Conservation (phyloP, 2,888 invertebrate species). For the Drosophila colorata region DNA sequence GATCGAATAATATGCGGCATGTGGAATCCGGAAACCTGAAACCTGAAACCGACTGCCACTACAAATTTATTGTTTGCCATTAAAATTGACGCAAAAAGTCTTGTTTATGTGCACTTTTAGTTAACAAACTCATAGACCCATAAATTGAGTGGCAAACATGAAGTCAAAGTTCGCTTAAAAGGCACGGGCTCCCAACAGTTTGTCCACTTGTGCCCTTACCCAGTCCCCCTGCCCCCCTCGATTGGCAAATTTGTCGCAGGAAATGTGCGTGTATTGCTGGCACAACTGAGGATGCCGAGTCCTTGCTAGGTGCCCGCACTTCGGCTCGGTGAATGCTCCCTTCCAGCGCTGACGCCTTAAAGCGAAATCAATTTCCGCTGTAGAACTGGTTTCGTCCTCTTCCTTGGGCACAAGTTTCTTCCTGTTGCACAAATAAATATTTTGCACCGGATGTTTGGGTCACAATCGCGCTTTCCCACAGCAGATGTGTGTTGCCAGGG, state of each 20-base stretch:
- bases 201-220: constrained; percentile 28
- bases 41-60: constrained; percentile 33
- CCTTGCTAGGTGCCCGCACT: constrained; percentile 31
- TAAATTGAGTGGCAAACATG: constrained; percentile 74
- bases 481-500: constrained; percentile 9
- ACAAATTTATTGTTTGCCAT: constrained; percentile 71
- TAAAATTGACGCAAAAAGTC: constrained; percentile 74
- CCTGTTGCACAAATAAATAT: constrained; percentile 80
- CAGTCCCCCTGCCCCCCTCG: constrained; percentile 12
- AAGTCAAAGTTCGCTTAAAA: constrained; percentile 76
- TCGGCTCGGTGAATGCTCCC: constrained; percentile 9
- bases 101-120: constrained; percentile 79
- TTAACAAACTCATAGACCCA: constrained; percentile 80
- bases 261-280: constrained; percentile 71
- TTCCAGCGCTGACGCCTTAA: constrained; percentile 50
- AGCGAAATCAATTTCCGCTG: constrained; percentile 75
- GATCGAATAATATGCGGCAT: constrained; percentile 8
- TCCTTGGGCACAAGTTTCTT: constrained; percentile 66
- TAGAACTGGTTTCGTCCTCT: constrained; percentile 57
- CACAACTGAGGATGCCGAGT: constrained; percentile 8
- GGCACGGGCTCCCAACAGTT: constrained; percentile 42
- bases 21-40: constrained; percentile 17
- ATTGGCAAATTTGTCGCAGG: constrained; percentile 78
- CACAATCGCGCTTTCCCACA: constrained; percentile 61
- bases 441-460: constrained; percentile 77